Evolutionary conservation across 1,140 invertebrate genomes (phyloP).

Genomic region (Sycophaga agraensis): DNA sequence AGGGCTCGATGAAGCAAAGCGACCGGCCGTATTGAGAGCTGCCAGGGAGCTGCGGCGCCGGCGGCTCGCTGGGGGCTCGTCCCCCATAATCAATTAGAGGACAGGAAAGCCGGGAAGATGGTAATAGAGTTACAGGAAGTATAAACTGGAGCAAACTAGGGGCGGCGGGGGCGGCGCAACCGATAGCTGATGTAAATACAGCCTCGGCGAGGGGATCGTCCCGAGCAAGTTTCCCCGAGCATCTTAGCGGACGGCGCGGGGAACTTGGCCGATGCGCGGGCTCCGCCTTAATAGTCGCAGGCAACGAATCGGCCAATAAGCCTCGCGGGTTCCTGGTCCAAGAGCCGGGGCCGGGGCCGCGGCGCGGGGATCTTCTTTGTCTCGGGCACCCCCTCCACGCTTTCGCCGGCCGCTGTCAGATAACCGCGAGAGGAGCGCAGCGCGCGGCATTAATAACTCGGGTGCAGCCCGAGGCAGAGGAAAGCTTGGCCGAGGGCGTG

Average conservation of each 20-base stretch:
- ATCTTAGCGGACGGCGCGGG: no score
- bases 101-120: conserved; percentile 34
- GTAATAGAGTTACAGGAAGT: conserved; percentile 46
- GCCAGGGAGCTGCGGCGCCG: background rate
- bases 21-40: background rate
- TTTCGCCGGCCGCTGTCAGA: no score
- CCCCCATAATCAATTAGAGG: conserved; percentile 50
- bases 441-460: no score
- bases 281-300: no score
- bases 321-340: no score
- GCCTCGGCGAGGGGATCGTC: background rate
- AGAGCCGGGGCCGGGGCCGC: no score
- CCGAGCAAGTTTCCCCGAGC: background rate
- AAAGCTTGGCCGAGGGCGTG: no score
- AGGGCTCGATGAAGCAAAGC: background rate
- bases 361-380: conserved; percentile 27
- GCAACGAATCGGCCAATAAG: no score
- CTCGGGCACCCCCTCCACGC: no score
- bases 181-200: conserved; percentile 21
- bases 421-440: conserved; percentile 37
- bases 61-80: conserved; percentile 9
- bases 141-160: conserved; percentile 48
- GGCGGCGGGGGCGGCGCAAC: background rate
- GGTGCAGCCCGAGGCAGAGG: no score
- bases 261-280: no score